Conservation (phyloP, 2,113 vertebrate genomes). For the Salvator merianae region DNA sequence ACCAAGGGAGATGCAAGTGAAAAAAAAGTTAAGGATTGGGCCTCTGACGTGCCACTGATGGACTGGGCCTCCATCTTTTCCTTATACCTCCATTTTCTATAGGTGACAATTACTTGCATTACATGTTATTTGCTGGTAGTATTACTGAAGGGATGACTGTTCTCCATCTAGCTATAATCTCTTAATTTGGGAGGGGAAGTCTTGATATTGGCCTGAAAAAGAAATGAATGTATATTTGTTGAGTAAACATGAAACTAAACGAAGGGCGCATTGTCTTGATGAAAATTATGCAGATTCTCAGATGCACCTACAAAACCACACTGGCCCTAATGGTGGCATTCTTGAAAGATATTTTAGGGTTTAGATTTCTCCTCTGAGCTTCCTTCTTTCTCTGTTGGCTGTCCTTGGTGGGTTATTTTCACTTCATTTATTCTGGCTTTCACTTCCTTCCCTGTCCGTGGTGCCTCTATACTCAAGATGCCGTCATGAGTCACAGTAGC, state of each 20-base stretch:
- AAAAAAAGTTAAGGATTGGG: no score
- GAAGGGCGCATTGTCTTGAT: not conserved
- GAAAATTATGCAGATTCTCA: not conserved
- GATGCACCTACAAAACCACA: not conserved
- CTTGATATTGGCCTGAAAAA: not conserved
- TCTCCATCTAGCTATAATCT: no score
- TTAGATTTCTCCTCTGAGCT: constrained; percentile 41
- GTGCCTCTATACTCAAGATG: constrained; percentile 82
- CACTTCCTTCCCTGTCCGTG: constrained; percentile 72
- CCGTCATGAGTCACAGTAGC: constrained; percentile 83
- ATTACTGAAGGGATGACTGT: no score
- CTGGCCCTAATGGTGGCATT: not conserved
- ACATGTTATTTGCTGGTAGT: no score
- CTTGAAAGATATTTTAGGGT: constrained; percentile 31
- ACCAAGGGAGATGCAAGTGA: no score
- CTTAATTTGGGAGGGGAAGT: not conserved
- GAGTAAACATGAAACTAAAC: not conserved
- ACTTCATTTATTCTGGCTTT: constrained; percentile 76
- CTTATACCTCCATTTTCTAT: no score
- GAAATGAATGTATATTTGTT: no score
- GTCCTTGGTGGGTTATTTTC: constrained; percentile 70
- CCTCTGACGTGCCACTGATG: no score
- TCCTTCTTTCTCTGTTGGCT: constrained; percentile 46
- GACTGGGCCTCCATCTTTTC: no score
- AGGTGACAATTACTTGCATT: no score